Evolutionary conservation across 2,113 vertebrate genomes (phyloP).

Genomic region (Gasterosteus aculeatus): DNA sequence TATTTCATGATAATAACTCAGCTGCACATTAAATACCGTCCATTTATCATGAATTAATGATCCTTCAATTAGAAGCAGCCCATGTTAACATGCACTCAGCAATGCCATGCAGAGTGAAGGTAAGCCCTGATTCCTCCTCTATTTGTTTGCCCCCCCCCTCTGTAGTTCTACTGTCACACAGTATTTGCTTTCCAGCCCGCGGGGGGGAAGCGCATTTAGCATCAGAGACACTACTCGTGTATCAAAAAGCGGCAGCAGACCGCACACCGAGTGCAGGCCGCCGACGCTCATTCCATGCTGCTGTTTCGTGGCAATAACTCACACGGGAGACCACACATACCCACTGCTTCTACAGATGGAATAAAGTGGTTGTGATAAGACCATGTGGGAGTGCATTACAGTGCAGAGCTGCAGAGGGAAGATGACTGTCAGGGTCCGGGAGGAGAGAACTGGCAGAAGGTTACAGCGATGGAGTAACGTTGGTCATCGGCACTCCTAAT

Average conservation of each 20-base stretch:
- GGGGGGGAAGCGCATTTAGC: constrained; percentile 59
- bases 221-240: constrained; percentile 70
- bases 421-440: constrained; percentile 56
- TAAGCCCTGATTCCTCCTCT: constrained; percentile 4
- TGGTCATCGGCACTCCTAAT: constrained; percentile 38
- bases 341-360: constrained; percentile 63
- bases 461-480: constrained; percentile 27
- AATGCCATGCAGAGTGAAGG: constrained; percentile 19
- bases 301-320: constrained; percentile 70
- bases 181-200: constrained; percentile 66
- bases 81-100: constrained; percentile 15
- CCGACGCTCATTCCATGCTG: constrained; percentile 70
- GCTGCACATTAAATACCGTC: neutral
- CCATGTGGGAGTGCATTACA: constrained; percentile 71
- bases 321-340: constrained; percentile 68
- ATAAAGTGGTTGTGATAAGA: constrained; percentile 66
- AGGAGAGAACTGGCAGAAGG: constrained; percentile 56
- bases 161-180: constrained; percentile 48
- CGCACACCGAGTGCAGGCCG: constrained; percentile 66
- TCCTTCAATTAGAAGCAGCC: neutral
- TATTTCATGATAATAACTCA: constrained; percentile 8
- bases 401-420: constrained; percentile 38
- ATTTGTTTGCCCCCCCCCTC: constrained; percentile 31
- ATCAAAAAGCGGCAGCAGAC: constrained; percentile 58
- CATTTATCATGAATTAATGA: neutral